phyloP scores from a whole-genome alignment of 2,113 vertebrate species.

The Sardina pilchardus region DNA sequence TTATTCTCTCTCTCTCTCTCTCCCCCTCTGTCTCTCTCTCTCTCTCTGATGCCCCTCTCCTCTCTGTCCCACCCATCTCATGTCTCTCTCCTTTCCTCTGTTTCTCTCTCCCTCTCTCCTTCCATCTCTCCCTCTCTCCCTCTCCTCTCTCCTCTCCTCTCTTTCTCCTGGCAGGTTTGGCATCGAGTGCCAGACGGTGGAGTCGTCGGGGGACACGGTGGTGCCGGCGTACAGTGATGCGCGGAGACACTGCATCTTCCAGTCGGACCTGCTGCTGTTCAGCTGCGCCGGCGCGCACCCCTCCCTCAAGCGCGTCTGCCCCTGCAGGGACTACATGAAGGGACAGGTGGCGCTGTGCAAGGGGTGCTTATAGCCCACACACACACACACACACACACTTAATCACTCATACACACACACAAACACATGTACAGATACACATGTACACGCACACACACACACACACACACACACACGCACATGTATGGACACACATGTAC shows the following conservation, averaged over 20 bases:
- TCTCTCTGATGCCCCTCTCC: no score
- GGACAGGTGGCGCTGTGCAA: constrained; percentile 97
- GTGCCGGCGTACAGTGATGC: constrained; percentile 85
- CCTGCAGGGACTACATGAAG: constrained; percentile 98
- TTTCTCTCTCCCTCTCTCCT: not conserved
- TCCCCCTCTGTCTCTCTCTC: no score
- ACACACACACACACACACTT: not conserved
- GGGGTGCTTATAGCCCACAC: constrained; percentile 87
- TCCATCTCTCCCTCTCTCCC: no score
- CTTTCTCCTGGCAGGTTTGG: constrained; percentile 84
- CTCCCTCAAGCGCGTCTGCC: constrained; percentile 85
- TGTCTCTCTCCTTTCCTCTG: not conserved
- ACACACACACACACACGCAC: not conserved
- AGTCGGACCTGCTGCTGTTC: constrained; percentile 93
- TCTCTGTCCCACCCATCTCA: not conserved
- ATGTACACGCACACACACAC: constrained; percentile 15
- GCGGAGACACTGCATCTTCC: constrained; percentile 89
- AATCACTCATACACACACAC: constrained; percentile 19
- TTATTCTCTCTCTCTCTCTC: not conserved
- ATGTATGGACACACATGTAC: constrained; percentile 10
- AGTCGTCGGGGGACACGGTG: constrained; percentile 85
- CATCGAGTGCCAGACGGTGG: constrained; percentile 84
- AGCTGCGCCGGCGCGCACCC: constrained; percentile 92
- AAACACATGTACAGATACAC: constrained; percentile 12
- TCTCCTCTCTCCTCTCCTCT: not conserved